Conservation (phyloP, 2,888 invertebrate genomes). For the Phalangium opilio region DNA sequence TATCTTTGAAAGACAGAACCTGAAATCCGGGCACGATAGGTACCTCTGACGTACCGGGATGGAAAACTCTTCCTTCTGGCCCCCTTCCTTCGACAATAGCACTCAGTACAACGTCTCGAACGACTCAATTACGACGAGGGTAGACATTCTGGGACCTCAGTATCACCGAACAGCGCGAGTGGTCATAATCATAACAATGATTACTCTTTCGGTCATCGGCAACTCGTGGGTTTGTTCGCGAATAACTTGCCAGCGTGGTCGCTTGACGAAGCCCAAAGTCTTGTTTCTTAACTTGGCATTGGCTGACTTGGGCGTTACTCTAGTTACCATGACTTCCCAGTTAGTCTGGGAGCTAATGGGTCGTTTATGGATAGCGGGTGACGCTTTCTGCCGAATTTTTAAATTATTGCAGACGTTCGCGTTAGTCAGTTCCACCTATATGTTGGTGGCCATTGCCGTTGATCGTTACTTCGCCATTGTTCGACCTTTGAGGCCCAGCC, state of each 20-base stretch:
- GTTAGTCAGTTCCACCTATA: constrained; percentile 29
- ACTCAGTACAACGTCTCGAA: too few species aligned
- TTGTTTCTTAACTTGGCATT: constrained; percentile 14
- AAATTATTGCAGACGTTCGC: constrained; percentile 30
- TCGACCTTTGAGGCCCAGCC: constrained; percentile 24
- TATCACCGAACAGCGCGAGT: constrained; percentile 11
- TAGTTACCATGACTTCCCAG: constrained; percentile 23
- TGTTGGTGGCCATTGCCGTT: constrained; percentile 30
- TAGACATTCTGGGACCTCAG: constrained; percentile 11
- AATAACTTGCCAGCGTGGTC: constrained; percentile 5
- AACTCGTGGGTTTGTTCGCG: constrained; percentile 9
- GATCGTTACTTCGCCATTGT: constrained; percentile 32
- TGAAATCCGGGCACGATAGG: too few species aligned
- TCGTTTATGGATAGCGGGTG: constrained; percentile 28
- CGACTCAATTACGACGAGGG: not conserved
- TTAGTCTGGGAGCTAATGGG: constrained; percentile 28
- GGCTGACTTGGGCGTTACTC: constrained; percentile 13
- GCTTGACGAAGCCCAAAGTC: constrained; percentile 10
- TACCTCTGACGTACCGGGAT: too few species aligned
- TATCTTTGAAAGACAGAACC: too few species aligned
- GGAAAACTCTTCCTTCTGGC: too few species aligned
- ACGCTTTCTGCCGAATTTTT: constrained; percentile 27
- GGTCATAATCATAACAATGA: constrained; percentile 7
- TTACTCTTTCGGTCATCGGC: constrained; percentile 8
- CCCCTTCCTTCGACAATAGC: too few species aligned